Conservation (phyloP, 1,140 invertebrate species). For the Doryteuthis pealeii region DNA sequence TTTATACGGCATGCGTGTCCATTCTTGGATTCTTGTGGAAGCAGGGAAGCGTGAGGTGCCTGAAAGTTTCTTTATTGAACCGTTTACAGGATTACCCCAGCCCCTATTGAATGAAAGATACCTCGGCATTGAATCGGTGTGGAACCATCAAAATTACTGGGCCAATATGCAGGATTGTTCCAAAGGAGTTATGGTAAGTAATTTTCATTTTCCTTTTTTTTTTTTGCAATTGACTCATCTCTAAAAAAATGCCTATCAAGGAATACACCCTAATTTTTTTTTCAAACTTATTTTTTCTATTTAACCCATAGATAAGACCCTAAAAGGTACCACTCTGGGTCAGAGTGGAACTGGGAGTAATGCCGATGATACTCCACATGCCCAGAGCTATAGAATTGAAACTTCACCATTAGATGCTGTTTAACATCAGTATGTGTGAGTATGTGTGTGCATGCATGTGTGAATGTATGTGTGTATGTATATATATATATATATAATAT, state of each 20-base stretch:
- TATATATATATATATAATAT: slow-evolving; percentile 7
- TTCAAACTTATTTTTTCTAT: no score
- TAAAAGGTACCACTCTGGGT: no score
- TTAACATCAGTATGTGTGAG: background rate
- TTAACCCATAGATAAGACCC: no score
- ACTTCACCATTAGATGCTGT: no score
- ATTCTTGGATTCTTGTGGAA: slow-evolving; percentile 79
- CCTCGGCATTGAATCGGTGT: slow-evolving; percentile 78
- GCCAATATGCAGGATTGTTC: slow-evolving; percentile 70
- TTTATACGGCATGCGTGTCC: slow-evolving; percentile 73
- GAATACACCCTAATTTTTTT: no score
- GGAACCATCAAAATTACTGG: slow-evolving; percentile 88
- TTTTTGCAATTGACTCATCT: background rate
- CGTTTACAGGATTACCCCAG: slow-evolving; percentile 71
- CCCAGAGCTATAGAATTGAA: no score
- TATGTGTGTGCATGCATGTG: background rate
- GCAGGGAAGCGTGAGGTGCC: slow-evolving; percentile 67
- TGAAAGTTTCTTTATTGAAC: slow-evolving; percentile 79
- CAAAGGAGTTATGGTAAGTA: slow-evolving; percentile 55
- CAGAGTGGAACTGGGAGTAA: no score
- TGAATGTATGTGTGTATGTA: slow-evolving; percentile 5
- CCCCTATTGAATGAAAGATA: slow-evolving; percentile 68
- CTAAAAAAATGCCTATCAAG: no score
- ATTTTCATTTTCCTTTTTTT: background rate
- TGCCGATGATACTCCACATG: no score